Base-by-base conservation (phyloP, 2,888 invertebrate genomes). In the Lasius platythorax region DNA sequence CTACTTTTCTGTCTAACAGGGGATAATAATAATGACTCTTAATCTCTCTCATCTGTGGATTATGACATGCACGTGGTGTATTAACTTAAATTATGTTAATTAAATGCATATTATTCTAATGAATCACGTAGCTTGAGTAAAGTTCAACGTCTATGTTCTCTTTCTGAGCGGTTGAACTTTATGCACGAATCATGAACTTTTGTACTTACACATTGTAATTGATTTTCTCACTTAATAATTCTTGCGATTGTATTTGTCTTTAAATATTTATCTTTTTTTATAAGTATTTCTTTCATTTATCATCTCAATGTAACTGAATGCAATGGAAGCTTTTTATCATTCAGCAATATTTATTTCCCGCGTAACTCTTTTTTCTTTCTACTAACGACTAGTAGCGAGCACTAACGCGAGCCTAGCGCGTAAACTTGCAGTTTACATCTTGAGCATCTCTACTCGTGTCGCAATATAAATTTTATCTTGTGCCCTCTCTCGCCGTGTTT, bases 391-490 rank as follows among this genome's bases (percentile, higher is more conserved):
- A 37, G 33, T 15, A 30, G 46, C 53, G 50, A 53, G 18, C n/a
- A 18, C 2, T 23, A 53, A 23, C 23, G 33, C 43, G 46, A 72
- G 72, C 8, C 73, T 58, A 37, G 61, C 61, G 18, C n/a, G 61
- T 72, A 72, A 79, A 72, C 58, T 33, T 78, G 61, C 50, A 46
- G 12, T 81, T 81, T 73, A 79, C 56, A 73, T 79, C 46, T 43
- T 23, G 50, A 50, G n/a, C 18, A 56, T 72, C 46, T 58, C 33
- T n/a, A 28, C 12, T 56, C 40, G 30, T 56, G 46, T 18, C 33
- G 61, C 46, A 18, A 73, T 63, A 61, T 81, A 81, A 81, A 81
- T 81, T 81, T 73, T 37, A 61, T 18, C 58, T 15, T 3, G 70
- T 58, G 18, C n/a, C 18, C 50, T n/a, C 8, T 43, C 33, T 33